Conservation (phyloP, 2,113 vertebrate genomes). For the Protobothrops flavoviridis region DNA sequence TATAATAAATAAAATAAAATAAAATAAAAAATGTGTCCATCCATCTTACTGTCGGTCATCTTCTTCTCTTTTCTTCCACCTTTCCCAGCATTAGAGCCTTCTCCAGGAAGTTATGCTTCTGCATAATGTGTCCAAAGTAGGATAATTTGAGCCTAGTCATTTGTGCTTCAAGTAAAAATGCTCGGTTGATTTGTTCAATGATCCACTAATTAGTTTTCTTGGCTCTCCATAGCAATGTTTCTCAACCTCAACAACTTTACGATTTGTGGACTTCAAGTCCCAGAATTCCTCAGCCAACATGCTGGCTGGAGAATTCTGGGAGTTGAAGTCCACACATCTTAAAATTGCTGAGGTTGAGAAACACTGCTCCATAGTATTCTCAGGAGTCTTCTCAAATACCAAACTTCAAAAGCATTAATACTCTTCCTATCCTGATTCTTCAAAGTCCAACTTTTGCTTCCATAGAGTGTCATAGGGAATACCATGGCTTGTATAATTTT, state of each 20-base stretch:
- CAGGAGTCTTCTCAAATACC: not conserved
- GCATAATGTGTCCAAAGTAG: not conserved
- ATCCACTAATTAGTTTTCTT: not conserved
- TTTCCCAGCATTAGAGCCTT: not conserved
- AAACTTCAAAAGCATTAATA: not conserved
- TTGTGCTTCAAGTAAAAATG: not conserved
- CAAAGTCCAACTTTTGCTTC: not conserved
- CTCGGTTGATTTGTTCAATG: not conserved
- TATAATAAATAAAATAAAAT: too few relatives aligned
- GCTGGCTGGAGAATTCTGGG: too few relatives aligned
- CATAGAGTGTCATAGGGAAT: not conserved
- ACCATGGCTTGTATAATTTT: not conserved
- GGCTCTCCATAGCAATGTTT: not conserved
- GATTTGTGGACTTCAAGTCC: too few relatives aligned
- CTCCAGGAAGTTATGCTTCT: not conserved
- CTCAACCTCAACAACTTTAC: too few relatives aligned
- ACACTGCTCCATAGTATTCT: not conserved
- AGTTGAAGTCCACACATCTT: too few relatives aligned
- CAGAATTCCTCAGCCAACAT: too few relatives aligned
- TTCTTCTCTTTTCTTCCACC: not conserved
- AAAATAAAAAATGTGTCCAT: not conserved
- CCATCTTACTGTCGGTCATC: not conserved
- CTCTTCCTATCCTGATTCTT: not conserved
- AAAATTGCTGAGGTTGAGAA: too few relatives aligned
- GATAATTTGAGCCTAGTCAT: not conserved